These are phyloP conservation scores for Orgyia antiqua DNA, from an alignment of 2,888 invertebrate genomes.

Conservation along the genomic window DNA sequence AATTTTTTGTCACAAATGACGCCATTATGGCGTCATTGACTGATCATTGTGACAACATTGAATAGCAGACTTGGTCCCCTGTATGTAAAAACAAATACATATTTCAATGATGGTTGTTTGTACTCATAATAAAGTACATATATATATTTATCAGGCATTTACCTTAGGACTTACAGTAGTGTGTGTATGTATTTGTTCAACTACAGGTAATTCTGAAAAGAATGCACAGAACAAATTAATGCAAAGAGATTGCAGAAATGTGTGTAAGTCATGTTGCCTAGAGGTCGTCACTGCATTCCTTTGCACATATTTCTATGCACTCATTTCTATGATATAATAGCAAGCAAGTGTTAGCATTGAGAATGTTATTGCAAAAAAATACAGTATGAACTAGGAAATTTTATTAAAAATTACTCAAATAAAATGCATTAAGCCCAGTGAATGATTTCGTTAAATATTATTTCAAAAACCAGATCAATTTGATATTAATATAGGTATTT, in stretches of 20 bases:
- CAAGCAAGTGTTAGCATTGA: slow-evolving; percentile 43
- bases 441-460: too few relatives aligned
- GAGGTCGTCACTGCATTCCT: slow-evolving; percentile 62
- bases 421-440: too few relatives aligned
- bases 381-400: slow-evolving; percentile 58
- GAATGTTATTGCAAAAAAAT: slow-evolving; percentile 63
- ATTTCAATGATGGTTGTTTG: too few relatives aligned
- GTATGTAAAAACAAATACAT: too few relatives aligned
- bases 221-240: slow-evolving; percentile 69
- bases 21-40: too few relatives aligned
- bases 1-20: too few relatives aligned
- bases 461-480: too few relatives aligned
- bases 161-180: slow-evolving; percentile 36
- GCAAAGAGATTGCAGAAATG: slow-evolving; percentile 57
- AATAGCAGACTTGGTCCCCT: too few relatives aligned
- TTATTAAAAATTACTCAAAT: too few relatives aligned
- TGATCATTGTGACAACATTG: too few relatives aligned
- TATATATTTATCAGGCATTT: slow-evolving; percentile 18
- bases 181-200: slow-evolving; percentile 20
- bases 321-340: slow-evolving; percentile 47
- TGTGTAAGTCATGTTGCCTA: slow-evolving; percentile 22
- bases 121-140: slow-evolving; percentile 13
- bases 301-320: slow-evolving; percentile 74
- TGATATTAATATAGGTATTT: too few relatives aligned
- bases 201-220: slow-evolving; percentile 72